Evolutionary conservation across 2,797 vertebrate species (phyloP), one percentile per base, ranked within the genome.

Genomic region (Tenualosa ilisha): DNA sequence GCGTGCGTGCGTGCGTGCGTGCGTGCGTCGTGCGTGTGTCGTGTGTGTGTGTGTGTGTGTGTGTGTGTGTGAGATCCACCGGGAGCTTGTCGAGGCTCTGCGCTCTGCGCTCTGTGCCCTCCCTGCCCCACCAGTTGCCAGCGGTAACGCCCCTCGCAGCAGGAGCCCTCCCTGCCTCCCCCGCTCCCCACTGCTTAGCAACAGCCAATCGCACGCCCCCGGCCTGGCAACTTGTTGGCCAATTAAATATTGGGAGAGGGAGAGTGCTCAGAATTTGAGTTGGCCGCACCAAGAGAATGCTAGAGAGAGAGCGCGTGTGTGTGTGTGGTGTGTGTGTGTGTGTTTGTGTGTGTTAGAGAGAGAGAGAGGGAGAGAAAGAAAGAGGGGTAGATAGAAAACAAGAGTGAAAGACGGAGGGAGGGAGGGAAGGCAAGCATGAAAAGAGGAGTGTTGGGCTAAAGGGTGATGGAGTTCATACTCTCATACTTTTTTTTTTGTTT

Each of bases 181-280:
- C 88, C 91, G 91, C 93, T 94, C 91, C 94, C 92, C 92, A 95
- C 95, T 95, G 95, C 96, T 96, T 96, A 95, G 96, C 96, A 96
- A 96, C 95, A 96, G 94, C 95, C 95, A 95, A 96, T 94, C 92
- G 92, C 86, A 91, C 86, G 86, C 89, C 88, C 91, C 89, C 65
- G 88, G 92, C 89, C 37, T 86, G 92, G 91, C 85, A 87, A 92
- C 93, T 92, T 93, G 89, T 93, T 83, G 89, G 90, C 95, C 95
- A 96, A 96, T 96, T 91, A 92, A 86, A 82, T 84, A 24, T 31
- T 84, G 90, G 92, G 91, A 92, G 89, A 82, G 89, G 91, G 92
- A 92, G 93, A 91, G 93, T 94, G 93, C 91, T 95, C 94, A 93
- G 93, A 93, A 94, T 95, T 95, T 94, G 93, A 96, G 94, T 94